Evolutionary conservation across 2,113 vertebrate genomes (phyloP), one percentile per base, ranked within the genome.

Genomic region (Furnarius figulus): DNA sequence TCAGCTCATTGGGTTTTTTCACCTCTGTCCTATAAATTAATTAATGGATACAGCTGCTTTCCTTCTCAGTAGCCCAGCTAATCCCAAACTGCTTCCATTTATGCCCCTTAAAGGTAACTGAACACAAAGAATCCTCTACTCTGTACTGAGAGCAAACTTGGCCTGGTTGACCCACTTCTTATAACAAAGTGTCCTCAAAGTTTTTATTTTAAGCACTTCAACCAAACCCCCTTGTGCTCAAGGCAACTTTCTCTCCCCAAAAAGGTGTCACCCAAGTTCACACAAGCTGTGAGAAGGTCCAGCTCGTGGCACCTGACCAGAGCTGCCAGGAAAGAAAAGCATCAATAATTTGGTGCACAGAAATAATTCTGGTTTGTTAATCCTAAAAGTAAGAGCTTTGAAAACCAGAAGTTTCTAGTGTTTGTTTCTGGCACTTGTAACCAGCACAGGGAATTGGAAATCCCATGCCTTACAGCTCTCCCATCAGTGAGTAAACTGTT

Each of bases 331-430:
- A 19, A 76, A 39, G 12, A 22, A 46, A 68, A 63, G 4, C 5
- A 39, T 2, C 30, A 35, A 70, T 17, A 61, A 47, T 35, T 3
- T 1, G 8, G 31, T 3, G 24, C 37, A 20, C 1, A 28, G 1
- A 46, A 77, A 39, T 21, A 2, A 2, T 18, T 86, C 47, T 42
- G 40, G 5, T 59, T 72, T 59, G 37, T 27, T 65, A 55, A 53
- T 15, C 33, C 31, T 66, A 77, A 50, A 37, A 81, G 33, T 2
- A 70, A 14, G 62, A 50, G 6, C 22, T 25, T 83, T 49, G 20
- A 68, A 58, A 67, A 56, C 52, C 39, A 30, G 28, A 75, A 37
- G 44, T 16, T 52, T 7, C 27, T 24, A 24, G 63, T 65, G 40
- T 66, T 66, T 17, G 42, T 66, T 66, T 33, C 63, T 33, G 63